Evolutionary conservation across 2,113 vertebrate genomes (phyloP).

Genomic region (Microcebus lehilahytsara): DNA sequence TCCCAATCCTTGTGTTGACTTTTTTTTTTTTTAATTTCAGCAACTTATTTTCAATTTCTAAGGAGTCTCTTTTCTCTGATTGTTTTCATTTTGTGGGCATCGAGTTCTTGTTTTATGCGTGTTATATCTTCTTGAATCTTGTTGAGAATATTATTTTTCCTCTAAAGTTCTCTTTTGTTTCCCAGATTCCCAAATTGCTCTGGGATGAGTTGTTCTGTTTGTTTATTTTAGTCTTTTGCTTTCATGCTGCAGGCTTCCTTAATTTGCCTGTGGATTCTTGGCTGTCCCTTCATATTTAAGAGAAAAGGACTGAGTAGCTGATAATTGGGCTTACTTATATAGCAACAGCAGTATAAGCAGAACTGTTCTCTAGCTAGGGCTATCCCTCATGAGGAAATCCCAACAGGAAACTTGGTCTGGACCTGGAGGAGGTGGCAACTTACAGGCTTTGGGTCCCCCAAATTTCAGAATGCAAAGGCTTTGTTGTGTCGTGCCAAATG

Average conservation of each 20-base stretch:
- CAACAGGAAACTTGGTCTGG: neutral
- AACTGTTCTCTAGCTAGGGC: neutral
- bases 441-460: neutral
- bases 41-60: slow-evolving; percentile 40
- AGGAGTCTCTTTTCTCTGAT: slow-evolving; percentile 11
- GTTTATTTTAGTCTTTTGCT: slow-evolving; percentile 41
- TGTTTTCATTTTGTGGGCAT: neutral
- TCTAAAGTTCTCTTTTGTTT: slow-evolving; percentile 44
- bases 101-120: slow-evolving; percentile 18
- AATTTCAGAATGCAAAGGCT: neutral
- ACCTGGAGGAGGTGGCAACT: neutral
- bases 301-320: neutral
- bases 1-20: neutral
- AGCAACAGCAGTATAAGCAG: neutral
- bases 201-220: slow-evolving; percentile 26
- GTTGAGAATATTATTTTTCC: neutral
- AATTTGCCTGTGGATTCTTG: slow-evolving; percentile 25
- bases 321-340: neutral
- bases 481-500: slow-evolving; percentile 3
- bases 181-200: neutral
- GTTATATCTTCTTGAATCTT: slow-evolving; percentile 31
- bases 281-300: slow-evolving; percentile 39
- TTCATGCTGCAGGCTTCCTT: slow-evolving; percentile 9
- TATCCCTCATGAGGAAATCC: slow-evolving; percentile 25
- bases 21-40: neutral